Evolutionary conservation across 2,888 invertebrate genomes (phyloP), one percentile per base, ranked within the genome.

Genomic region (Brenthis ino): DNA sequence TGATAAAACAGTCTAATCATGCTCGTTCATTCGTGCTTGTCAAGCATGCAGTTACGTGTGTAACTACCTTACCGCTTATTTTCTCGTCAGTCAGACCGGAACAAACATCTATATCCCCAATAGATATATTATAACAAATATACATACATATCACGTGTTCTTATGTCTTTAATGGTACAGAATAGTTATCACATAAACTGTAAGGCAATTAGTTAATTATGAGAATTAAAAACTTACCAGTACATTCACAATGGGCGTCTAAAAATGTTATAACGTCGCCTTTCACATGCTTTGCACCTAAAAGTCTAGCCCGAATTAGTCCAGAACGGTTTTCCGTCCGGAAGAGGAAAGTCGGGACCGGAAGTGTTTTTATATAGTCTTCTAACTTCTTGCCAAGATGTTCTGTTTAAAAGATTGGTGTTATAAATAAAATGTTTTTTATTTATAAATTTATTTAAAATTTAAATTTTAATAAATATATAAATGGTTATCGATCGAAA

Each of bases 181-280:
- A 43, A 43, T 1, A 11, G 28, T 28, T 28, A 43, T 11, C 37
- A 11, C 11, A 37, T 43, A 43, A 43, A 43, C 2, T 43, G 2
- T 43, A 43, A 43, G 11, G 11, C 11, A 43, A 43, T 8, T 37
- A 37, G 2, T 43, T 43, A 43, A 43, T 43, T 2, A 43, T 43
- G 37, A 43, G 37, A 43, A 11, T 43, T 43, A 11, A 48, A n/a
- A 60, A 57, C 74, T 75, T 81, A 93, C 93, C 93, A 76, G 95
- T 94, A 83, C 99, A 99, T 88, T 99, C 99, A 87, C 99, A 99
- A 87, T 99, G 99, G 2, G 99, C 99, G 86, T 99, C 99, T 68
- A 99, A 93, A 93, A 99, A 99, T 14, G 99, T 99, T 77, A 99
- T 96, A 65, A 98, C 97, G 88, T 98, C 96, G 69, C 99, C 99